Conservation (phyloP, 92 coral and sea anemone genomes). For the Siderastrea radians region DNA sequence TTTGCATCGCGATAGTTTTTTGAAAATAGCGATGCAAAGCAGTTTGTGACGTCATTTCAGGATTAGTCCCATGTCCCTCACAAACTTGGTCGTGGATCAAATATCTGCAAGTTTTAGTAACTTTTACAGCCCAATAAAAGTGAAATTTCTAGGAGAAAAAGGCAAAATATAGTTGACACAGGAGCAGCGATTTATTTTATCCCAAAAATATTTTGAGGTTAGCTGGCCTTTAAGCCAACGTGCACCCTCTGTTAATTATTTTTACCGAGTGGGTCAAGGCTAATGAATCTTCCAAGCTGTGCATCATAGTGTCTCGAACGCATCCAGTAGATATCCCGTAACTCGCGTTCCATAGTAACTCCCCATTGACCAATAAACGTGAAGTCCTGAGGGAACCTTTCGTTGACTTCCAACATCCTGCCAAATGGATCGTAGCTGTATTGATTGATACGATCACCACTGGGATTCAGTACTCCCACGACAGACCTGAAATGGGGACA, state of each 20-base stretch:
- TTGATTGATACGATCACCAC: slow-evolving; percentile 53
- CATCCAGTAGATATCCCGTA: slow-evolving; percentile 68
- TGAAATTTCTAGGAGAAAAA: too few species aligned
- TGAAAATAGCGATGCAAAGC: too few species aligned
- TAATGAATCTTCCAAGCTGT: slow-evolving; percentile 70
- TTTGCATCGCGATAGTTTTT: too few species aligned
- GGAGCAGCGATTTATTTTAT: too few species aligned
- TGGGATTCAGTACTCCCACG: slow-evolving; percentile 42
- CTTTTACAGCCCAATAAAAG: too few species aligned
- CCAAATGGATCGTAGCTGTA: slow-evolving; percentile 79
- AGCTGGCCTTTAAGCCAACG: too few species aligned
- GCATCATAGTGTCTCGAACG: slow-evolving; percentile 71
- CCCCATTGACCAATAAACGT: slow-evolving; percentile 83
- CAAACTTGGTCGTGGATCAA: too few species aligned
- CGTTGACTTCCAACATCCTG: slow-evolving; percentile 27
- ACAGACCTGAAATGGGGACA: slow-evolving; percentile 54
- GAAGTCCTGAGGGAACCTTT: slow-evolving; percentile 65
- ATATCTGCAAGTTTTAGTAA: too few species aligned
- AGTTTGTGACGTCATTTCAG: too few species aligned
- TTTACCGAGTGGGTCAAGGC: slow-evolving; percentile 76
- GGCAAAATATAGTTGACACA: too few species aligned
- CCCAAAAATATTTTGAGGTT: too few species aligned
- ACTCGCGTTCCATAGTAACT: slow-evolving; percentile 43
- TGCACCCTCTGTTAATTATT: not conserved
- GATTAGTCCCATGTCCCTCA: too few species aligned